Evolutionary conservation across 2,888 invertebrate species (phyloP).

Genomic region (Dicranocentrus wangi): DNA sequence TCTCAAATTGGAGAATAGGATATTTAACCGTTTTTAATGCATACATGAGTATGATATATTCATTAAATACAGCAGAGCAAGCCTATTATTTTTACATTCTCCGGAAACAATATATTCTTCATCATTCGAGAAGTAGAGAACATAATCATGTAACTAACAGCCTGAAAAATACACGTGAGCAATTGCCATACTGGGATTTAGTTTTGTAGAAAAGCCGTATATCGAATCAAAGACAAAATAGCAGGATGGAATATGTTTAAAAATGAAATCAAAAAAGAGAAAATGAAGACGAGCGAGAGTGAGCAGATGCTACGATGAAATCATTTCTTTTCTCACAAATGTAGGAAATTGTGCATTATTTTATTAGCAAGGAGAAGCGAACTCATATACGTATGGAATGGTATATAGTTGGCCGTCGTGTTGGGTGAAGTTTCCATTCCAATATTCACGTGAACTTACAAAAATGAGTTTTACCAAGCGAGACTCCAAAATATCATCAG

Average conservation of each 20-base stretch:
- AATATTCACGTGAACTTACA: too few species aligned
- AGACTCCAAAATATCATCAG: too few species aligned
- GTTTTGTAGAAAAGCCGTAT: too few species aligned
- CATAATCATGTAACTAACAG: not conserved
- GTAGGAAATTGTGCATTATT: conserved; percentile 42
- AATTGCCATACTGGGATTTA: not conserved
- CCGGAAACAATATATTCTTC: conserved; percentile 12
- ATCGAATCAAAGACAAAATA: too few species aligned
- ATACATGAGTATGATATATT: conserved; percentile 19
- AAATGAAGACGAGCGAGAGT: conserved; percentile 22
- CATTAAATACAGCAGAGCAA: conserved; percentile 22
- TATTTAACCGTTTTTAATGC: conserved; percentile 39
- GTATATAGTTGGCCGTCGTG: not conserved
- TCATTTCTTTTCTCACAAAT: conserved; percentile 30
- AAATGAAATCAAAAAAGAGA: conserved; percentile 36
- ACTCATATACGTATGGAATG: too few species aligned
- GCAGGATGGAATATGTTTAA: too few species aligned
- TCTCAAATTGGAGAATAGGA: not conserved
- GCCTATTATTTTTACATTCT: conserved; percentile 16
- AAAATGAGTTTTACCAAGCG: too few species aligned
- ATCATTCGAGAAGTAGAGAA: conserved; percentile 9
- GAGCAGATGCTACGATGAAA: conserved; percentile 13
- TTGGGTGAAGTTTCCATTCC: too few species aligned
- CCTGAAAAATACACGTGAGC: not conserved
- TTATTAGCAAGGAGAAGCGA: conserved; percentile 51